A percentile compares a stretch with the other conserved stretches of the same genome.
These are phyloP conservation scores for Pelusios castaneus DNA, from an alignment of 2,113 vertebrate genomes.

Conservation along the genomic window DNA sequence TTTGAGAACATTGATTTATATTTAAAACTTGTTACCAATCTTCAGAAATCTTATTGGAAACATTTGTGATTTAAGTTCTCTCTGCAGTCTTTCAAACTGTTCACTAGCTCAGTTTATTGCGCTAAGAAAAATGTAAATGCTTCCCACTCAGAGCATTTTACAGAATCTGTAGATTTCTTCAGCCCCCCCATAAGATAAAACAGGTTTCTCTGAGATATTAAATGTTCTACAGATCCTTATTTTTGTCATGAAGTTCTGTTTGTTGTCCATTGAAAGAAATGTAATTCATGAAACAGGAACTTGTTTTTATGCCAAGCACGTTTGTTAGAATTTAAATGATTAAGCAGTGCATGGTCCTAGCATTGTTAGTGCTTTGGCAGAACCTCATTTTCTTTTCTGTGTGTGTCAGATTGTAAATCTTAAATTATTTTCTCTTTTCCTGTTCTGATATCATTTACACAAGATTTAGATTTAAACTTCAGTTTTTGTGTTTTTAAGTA, in stretches of 20 bases:
- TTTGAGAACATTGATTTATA: background rate
- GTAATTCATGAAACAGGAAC: background rate
- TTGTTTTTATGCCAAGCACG: background rate
- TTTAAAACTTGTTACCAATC: constrained; percentile 7
- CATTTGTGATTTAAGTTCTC: background rate
- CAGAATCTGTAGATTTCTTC: constrained; percentile 46
- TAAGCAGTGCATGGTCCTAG: background rate
- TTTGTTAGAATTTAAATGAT: constrained; percentile 20
- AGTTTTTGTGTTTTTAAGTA: background rate
- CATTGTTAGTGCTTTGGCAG: background rate
- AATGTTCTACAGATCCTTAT: background rate
- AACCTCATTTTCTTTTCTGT: background rate
- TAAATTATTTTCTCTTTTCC: background rate
- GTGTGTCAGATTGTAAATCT: background rate
- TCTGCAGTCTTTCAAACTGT: background rate
- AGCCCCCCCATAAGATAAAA: constrained; percentile 42
- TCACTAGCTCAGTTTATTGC: constrained; percentile 27
- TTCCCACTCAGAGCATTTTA: constrained; percentile 41
- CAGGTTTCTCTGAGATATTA: constrained; percentile 27
- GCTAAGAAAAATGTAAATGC: constrained; percentile 13
- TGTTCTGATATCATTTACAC: background rate
- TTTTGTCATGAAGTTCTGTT: constrained; percentile 4
- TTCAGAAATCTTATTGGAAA: constrained; percentile 19
- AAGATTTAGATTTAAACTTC: background rate
- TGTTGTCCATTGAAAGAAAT: background rate